phyloP scores from a whole-genome alignment of 2,797 vertebrate species.

The Fistularia tabacaria region DNA sequence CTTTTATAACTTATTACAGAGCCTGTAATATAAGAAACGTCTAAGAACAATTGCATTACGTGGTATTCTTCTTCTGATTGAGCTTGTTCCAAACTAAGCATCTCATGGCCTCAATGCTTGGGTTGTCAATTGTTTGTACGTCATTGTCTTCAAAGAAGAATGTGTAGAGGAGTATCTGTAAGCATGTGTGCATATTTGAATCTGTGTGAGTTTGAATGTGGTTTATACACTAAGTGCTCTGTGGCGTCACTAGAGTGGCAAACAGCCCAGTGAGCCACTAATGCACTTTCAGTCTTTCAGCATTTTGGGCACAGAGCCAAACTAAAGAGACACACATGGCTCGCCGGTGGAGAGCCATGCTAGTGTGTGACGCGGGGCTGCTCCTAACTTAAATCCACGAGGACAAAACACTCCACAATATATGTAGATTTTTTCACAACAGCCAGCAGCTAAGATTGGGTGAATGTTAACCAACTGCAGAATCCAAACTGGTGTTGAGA shows the following conservation, averaged over 20 bases:
- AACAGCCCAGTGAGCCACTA: conserved; percentile 16
- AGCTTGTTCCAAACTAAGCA: too few species aligned
- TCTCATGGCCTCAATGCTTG: too few species aligned
- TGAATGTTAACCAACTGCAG: too few species aligned
- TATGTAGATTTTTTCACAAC: too few species aligned
- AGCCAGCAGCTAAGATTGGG: too few species aligned
- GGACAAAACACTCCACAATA: conserved; percentile 15
- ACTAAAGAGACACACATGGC: conserved; percentile 29
- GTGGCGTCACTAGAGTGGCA: conserved; percentile 32
- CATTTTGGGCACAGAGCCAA: conserved; percentile 34
- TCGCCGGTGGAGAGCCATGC: conserved; percentile 10
- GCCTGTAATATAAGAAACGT: too few species aligned
- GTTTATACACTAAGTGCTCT: conserved; percentile 26
- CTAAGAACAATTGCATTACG: too few species aligned
- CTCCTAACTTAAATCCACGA: conserved; percentile 27
- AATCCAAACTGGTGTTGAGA: too few species aligned
- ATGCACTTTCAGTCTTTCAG: conserved; percentile 29
- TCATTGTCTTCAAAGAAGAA: conserved; percentile 2
- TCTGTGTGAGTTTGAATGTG: conserved; percentile 15
- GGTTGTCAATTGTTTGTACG: background rate
- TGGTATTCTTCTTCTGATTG: too few species aligned
- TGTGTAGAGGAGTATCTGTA: conserved; percentile 9
- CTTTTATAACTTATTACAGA: too few species aligned
- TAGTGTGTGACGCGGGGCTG: conserved; percentile 11
- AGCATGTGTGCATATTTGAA: conserved; percentile 4